A percentile compares a stretch with the other conserved stretches of the same genome.
phyloP scores from a whole-genome alignment of 1,140 invertebrate genomes.

The Luehdorfia chinensis region DNA sequence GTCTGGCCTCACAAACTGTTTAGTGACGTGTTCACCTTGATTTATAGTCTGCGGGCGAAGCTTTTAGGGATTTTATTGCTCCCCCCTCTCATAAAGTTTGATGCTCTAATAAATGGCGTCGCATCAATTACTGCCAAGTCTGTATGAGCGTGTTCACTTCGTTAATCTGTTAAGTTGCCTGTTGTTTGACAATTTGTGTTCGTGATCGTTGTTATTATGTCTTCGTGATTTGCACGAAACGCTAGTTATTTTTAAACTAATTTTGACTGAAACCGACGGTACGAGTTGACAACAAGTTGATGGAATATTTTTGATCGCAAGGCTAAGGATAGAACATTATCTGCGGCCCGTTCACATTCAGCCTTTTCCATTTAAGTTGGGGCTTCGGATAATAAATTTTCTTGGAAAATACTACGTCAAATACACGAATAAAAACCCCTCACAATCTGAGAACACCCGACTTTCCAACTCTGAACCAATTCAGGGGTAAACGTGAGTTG shows the following conservation, averaged over 20 bases:
- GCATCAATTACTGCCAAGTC: slow-evolving; percentile 41
- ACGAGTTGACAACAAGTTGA: no score
- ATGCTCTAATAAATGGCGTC: slow-evolving; percentile 38
- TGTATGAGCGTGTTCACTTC: slow-evolving; percentile 20
- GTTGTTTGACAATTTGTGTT: slow-evolving; percentile 27
- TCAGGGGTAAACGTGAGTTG: no score
- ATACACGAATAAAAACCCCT: no score
- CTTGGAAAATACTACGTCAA: no score
- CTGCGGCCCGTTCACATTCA: no score
- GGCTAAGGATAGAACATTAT: no score
- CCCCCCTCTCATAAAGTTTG: slow-evolving; percentile 29
- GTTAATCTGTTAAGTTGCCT: slow-evolving; percentile 26
- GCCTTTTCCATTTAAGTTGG: no score
- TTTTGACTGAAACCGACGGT: no score
- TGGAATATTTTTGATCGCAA: no score
- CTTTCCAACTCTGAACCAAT: no score
- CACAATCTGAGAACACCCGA: no score
- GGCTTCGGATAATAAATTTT: no score
- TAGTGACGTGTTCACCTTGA: slow-evolving; percentile 45
- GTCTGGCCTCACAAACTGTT: slow-evolving; percentile 44
- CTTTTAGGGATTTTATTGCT: slow-evolving; percentile 28
- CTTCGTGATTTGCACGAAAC: slow-evolving; percentile 9
- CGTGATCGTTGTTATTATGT: slow-evolving; percentile 7
- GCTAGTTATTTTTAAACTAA: not conserved
- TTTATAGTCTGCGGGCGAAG: slow-evolving; percentile 36